phyloP scores from a whole-genome alignment of 2,888 invertebrate genomes.

The Sminthurinus aureus region DNA sequence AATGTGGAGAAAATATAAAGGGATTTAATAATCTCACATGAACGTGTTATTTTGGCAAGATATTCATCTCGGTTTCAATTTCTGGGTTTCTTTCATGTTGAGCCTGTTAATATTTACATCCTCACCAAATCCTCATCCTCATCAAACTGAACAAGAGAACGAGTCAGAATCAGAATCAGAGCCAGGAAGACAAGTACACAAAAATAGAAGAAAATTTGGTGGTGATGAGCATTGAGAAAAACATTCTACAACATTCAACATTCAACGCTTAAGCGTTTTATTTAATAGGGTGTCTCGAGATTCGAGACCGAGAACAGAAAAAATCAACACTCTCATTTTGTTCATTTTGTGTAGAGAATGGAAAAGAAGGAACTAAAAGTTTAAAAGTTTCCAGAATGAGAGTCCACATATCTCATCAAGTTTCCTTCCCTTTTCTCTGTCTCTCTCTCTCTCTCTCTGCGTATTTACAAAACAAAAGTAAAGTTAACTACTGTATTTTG shows the following conservation, averaged over 20 bases:
- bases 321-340: too few relatives aligned
- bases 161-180: not conserved
- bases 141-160: not conserved
- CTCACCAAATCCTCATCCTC: not conserved
- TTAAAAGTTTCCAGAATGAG: not conserved
- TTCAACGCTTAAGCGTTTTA: too few relatives aligned
- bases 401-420: not conserved
- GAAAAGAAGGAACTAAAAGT: not conserved
- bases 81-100: not conserved
- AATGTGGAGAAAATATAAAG: conserved; percentile 13
- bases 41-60: conserved; percentile 37
- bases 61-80: conserved; percentile 14
- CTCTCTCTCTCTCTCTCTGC: conserved; percentile 11
- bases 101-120: not conserved
- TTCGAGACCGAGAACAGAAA: too few relatives aligned
- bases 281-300: too few relatives aligned
- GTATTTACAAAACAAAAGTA: not conserved
- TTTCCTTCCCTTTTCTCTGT: not conserved
- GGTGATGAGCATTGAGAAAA: too few relatives aligned
- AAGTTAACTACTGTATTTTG: too few relatives aligned
- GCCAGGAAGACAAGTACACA: not conserved
- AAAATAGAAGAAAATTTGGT: not conserved
- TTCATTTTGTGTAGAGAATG: too few relatives aligned
- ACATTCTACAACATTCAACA: too few relatives aligned
- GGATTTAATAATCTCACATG: conserved; percentile 36